A percentile compares a stretch with the other conserved stretches of the same genome.
Evolutionary conservation across 2,888 invertebrate genomes (phyloP).

Genomic region (Agriotes lineatus): DNA sequence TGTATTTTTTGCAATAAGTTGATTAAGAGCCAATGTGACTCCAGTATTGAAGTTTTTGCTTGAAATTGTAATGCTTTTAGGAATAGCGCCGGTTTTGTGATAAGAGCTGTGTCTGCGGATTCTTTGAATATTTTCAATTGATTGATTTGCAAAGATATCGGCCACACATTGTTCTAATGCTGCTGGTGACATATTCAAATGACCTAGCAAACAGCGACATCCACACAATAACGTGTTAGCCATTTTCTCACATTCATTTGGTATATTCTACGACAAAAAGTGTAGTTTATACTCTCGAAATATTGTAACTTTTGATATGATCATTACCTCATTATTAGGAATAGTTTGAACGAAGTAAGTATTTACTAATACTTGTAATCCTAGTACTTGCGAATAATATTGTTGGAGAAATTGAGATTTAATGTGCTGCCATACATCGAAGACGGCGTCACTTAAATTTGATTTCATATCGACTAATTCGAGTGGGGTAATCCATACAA

Average conservation of each 20-base stretch:
- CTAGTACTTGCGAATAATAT: constrained; percentile 83
- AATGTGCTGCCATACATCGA: constrained; percentile 74
- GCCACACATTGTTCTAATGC: constrained; percentile 63
- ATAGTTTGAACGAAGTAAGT: constrained; percentile 71
- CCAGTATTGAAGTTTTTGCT: constrained; percentile 62
- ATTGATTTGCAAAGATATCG: constrained; percentile 62
- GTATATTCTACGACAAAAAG: constrained; percentile 40
- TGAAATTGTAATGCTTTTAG: constrained; percentile 58
- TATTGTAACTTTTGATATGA: constrained; percentile 57
- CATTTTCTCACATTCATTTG: constrained; percentile 48
- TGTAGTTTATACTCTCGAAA: too few species aligned
- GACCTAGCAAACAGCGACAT: constrained; percentile 66
- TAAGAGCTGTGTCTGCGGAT: constrained; percentile 58
- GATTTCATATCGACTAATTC: constrained; percentile 46
- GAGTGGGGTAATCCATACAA: constrained; percentile 47
- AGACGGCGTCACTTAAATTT: constrained; percentile 22
- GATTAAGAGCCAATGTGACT: constrained; percentile 61
- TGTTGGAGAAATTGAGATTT: constrained; percentile 82
- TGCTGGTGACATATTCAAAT: constrained; percentile 65
- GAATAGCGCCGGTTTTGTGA: constrained; percentile 58
- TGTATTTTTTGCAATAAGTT: constrained; percentile 60
- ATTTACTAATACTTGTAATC: constrained; percentile 84
- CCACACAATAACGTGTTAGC: constrained; percentile 51
- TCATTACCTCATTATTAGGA: constrained; percentile 57
- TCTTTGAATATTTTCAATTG: constrained; percentile 60